Percentiles rank a stretch among this genome's conserved stretches.
Conservation (phyloP, 2,888 invertebrate genomes). For the Ypsolopha scabrella region DNA sequence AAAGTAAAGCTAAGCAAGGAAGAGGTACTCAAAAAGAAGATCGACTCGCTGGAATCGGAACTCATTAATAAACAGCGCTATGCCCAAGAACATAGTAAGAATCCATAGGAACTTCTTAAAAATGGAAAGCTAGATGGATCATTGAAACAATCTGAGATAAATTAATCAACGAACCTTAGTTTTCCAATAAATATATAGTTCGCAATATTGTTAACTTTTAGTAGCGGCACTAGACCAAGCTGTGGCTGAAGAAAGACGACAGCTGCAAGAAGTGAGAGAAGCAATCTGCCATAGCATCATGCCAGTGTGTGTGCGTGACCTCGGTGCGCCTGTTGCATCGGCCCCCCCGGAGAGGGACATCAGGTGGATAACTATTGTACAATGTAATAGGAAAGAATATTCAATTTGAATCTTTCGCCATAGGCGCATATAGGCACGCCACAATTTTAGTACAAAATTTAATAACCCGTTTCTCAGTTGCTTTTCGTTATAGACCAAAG, state of each 20-base stretch:
- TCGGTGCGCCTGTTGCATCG: neutral
- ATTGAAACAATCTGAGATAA: too few relatives aligned
- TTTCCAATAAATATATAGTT: too few relatives aligned
- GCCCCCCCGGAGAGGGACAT: neutral
- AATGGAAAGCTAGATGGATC: too few relatives aligned
- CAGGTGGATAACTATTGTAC: too few relatives aligned
- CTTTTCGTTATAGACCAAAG: too few relatives aligned
- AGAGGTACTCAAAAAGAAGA: constrained; percentile 49
- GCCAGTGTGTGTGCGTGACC: constrained; percentile 3
- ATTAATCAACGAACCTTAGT: too few relatives aligned
- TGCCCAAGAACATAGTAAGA: constrained; percentile 59
- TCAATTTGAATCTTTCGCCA: too few relatives aligned
- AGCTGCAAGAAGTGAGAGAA: constrained; percentile 47
- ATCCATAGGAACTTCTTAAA: too few relatives aligned
- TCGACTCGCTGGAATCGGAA: constrained; percentile 56
- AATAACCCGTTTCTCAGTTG: too few relatives aligned
- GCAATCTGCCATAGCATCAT: constrained; percentile 37
- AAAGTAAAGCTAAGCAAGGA: constrained; percentile 49
- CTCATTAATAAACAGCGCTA: constrained; percentile 55
- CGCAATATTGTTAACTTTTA: constrained; percentile 11
- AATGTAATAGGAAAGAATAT: too few relatives aligned
- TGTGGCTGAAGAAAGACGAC: constrained; percentile 44
- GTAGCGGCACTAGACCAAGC: constrained; percentile 52
- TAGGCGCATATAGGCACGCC: too few relatives aligned
- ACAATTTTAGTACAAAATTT: too few relatives aligned